phyloP scores from a whole-genome alignment of 2,797 vertebrate genomes.

The Onychomys arenicola region DNA sequence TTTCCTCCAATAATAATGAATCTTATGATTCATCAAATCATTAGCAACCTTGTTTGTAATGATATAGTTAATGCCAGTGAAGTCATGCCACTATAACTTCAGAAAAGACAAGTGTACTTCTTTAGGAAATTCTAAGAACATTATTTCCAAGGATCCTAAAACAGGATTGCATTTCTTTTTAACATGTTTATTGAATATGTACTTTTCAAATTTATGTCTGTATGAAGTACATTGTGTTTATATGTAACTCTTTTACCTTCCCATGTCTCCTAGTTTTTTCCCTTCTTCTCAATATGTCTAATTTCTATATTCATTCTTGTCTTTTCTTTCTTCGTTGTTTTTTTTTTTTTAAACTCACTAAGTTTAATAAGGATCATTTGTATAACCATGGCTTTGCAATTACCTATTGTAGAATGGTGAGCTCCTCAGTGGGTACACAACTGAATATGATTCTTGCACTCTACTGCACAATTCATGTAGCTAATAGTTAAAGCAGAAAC shows the following conservation, averaged over 20 bases:
- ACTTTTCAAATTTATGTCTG: neutral
- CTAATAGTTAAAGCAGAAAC: too few relatives aligned
- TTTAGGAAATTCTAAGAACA: neutral
- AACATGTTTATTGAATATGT: neutral
- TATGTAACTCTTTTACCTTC: neutral
- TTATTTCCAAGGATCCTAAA: neutral
- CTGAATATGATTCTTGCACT: neutral
- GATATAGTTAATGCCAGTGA: neutral
- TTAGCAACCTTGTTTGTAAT: neutral
- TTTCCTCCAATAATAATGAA: neutral
- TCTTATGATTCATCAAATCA: neutral
- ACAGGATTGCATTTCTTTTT: neutral
- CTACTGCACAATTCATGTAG: neutral
- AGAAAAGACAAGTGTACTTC: neutral
- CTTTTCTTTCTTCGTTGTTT: neutral
- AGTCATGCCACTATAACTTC: neutral
- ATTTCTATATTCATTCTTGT: neutral
- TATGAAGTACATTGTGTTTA: neutral
- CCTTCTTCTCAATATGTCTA: too few relatives aligned
- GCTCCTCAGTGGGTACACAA: too few relatives aligned
- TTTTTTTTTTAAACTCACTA: neutral
- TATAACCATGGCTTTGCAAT: neutral
- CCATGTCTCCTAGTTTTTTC: neutral
- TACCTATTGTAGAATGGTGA: neutral
- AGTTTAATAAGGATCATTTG: neutral